These are phyloP conservation scores for rat (Rattus norvegicus) DNA, from an alignment of 2,113 vertebrate genomes.

Conservation along the genomic window GRCr8 NC_086039.1:54496001-54496500, in stretches of 20 bases:
- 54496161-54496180: not conserved
- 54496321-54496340: not conserved
- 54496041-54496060: not conserved
- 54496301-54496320: not conserved
- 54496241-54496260: not conserved
- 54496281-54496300: not conserved
- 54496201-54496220: not conserved
- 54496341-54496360: not conserved
- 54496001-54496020: not conserved
- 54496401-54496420: not conserved
- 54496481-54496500: not conserved
- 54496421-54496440: not conserved
- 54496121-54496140: not conserved
- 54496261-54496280: not conserved
- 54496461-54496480: not conserved
- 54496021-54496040: not conserved
- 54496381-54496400: not conserved
- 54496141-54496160: not conserved
- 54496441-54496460: not conserved
- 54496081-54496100: not conserved
- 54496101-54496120: not conserved
- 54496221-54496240: not conserved
- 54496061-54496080: not conserved
- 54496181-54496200: not conserved
- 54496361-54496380: not conserved